These are phyloP conservation scores for Platalea minor DNA, from an alignment of 2,797 vertebrate species.

Conservation along the genomic window DNA sequence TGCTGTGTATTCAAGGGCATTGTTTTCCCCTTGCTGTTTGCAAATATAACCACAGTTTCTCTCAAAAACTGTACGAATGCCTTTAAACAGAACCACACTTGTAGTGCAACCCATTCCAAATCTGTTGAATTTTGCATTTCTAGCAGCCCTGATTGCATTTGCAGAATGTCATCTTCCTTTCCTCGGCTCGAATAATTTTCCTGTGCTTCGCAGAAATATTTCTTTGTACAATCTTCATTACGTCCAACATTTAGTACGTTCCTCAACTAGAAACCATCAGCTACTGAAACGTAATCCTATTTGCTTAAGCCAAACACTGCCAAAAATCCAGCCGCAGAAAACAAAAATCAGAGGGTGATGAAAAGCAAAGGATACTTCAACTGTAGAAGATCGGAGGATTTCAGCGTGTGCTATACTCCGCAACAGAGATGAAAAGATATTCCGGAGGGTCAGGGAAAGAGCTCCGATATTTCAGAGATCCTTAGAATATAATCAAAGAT, in stretches of 20 bases:
- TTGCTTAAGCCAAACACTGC: slow-evolving; percentile 61
- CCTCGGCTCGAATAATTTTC: slow-evolving; percentile 58
- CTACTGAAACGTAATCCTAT: slow-evolving; percentile 64
- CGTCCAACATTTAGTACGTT: slow-evolving; percentile 44
- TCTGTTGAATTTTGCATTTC: slow-evolving; percentile 71
- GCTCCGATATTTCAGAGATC: slow-evolving; percentile 53
- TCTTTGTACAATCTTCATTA: slow-evolving; percentile 63
- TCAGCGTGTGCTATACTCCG: slow-evolving; percentile 14
- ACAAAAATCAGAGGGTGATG: slow-evolving; percentile 63
- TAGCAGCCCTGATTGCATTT: slow-evolving; percentile 68
- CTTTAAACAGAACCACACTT: slow-evolving; percentile 89
- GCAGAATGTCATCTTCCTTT: slow-evolving; percentile 68
- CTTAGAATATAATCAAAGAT: slow-evolving; percentile 73
- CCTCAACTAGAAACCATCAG: slow-evolving; percentile 63
- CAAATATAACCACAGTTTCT: slow-evolving; percentile 93
- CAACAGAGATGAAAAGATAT: slow-evolving; percentile 46
- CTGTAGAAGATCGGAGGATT: slow-evolving; percentile 3
- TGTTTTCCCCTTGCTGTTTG: slow-evolving; percentile 84
- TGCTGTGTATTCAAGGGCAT: slow-evolving; percentile 81
- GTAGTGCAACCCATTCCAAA: slow-evolving; percentile 92
- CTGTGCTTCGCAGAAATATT: slow-evolving; percentile 19
- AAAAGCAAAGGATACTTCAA: slow-evolving; percentile 58
- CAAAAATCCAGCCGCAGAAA: slow-evolving; percentile 66
- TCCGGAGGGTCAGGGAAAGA: slow-evolving; percentile 37
- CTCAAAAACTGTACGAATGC: slow-evolving; percentile 87